A percentile compares a stretch with the other conserved stretches of the same genome.
Conservation (phyloP, 2,113 vertebrate species). For the Daphoenositta chrysoptera region DNA sequence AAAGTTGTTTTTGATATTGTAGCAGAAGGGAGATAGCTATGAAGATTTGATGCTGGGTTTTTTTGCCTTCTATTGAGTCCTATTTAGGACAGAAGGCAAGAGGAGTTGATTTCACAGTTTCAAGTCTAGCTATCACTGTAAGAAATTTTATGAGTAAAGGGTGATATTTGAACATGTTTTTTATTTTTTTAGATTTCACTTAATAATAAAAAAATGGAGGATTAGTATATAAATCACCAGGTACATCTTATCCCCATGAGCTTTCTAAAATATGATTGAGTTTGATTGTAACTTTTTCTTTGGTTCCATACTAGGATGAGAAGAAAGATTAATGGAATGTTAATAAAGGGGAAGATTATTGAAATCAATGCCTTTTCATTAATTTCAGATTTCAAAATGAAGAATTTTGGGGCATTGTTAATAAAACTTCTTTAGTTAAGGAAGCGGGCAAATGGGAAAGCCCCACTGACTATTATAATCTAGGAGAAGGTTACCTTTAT, state of each 20-base stretch:
- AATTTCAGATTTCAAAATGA: neutral
- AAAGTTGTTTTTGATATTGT: neutral
- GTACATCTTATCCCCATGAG: neutral
- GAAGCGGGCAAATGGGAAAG: neutral
- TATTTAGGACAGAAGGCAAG: neutral
- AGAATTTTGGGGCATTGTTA: neutral
- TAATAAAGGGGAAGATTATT: neutral
- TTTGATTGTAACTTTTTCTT: neutral
- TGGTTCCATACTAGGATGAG: neutral
- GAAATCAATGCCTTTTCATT: neutral
- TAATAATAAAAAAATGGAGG: neutral
- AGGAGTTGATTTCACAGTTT: neutral
- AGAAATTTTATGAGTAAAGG: neutral
- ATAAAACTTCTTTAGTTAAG: neutral
- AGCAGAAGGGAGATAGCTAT: neutral
- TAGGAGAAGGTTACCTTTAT: neutral
- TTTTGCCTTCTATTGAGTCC: neutral
- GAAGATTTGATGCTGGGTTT: neutral
- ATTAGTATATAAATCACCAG: neutral
- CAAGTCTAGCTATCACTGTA: neutral
- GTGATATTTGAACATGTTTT: neutral
- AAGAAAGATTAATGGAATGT: neutral
- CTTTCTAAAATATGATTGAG: neutral
- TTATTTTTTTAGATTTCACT: neutral
- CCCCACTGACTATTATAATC: neutral